These are phyloP conservation scores for Molossus molossus DNA, from an alignment of 2,797 vertebrate species.

Conservation along the genomic window DNA sequence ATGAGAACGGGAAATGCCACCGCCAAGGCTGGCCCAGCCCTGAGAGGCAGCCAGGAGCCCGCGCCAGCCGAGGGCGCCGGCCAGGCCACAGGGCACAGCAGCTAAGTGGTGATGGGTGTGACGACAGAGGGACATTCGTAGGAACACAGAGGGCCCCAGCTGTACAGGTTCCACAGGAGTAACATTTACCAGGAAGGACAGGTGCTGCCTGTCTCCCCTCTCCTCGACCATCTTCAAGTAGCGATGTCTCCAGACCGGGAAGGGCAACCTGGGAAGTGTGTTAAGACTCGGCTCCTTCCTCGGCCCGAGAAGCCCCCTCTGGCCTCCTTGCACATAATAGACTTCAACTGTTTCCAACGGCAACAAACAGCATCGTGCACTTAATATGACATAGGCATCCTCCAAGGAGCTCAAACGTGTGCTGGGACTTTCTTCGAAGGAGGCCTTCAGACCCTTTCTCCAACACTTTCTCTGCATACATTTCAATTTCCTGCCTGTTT, in stretches of 20 bases:
- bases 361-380: background rate
- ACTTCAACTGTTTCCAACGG: background rate
- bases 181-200: too few relatives aligned
- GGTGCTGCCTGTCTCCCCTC: accelerated
- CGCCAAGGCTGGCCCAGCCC: conserved; percentile 53
- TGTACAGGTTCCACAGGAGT: background rate
- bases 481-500: background rate
- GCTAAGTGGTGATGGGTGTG: background rate
- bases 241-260: background rate
- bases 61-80: background rate
- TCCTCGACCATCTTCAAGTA: background rate
- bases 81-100: background rate
- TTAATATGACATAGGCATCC: accelerated
- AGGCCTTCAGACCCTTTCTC: background rate
- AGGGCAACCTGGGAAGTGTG: accelerated
- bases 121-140: accelerated
- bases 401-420: too few relatives aligned
- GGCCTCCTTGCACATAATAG: too few relatives aligned
- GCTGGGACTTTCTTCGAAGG: background rate
- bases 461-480: background rate
- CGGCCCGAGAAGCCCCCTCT: too few relatives aligned
- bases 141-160: accelerated
- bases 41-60: background rate
- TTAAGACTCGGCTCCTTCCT: background rate
- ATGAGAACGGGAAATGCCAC: conserved; percentile 85